Base-by-base conservation (phyloP, 2,888 invertebrate genomes). In the Dryobota labecula region DNA sequence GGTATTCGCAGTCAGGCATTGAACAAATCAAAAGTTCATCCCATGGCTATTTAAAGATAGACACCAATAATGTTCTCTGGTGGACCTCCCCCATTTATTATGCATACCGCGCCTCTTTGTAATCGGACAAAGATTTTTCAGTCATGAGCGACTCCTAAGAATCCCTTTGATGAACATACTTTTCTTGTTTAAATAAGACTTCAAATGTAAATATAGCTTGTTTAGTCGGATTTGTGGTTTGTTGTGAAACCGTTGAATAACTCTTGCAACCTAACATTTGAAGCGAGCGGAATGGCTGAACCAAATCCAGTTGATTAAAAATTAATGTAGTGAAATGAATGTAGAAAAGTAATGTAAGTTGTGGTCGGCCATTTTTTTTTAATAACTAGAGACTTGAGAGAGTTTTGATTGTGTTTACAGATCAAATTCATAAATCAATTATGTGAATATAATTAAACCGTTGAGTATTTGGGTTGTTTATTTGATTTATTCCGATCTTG, bases 81-180 rank as follows among this genome's bases (percentile, higher is more conserved):
- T 47, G 61, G 63, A 70, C 51, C 18, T 73, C 36, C 61, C 33
- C 73, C 56, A 80, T 90, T 84, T 87, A 87, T 88, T 84, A 90
- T 88, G 88, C 88, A 88, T 84, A 77, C 78, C 77, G 57, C 72
- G 78, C 61, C 71, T 78, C 77, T 84, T 86, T 84, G 78, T 82
- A 81, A 89, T 86, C 84, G 83, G 76, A 83, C 82, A 86, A 87
- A 89, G 86, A 88, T 87, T 88, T 86, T 86, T 80, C 76, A 79
- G 80, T 87, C 84, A 87, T 76, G 80, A 82, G 73, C 82, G 78
- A 83, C 76, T 87, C 74, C 72, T 73, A 82, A 85, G 83, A 89
- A 86, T 90, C 77, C 84, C 84, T 85, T 88, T 86, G 82, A 83
- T 85, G 82, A 84, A 88, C 86, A 88, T 88, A 88, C 84, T 89